Percentiles rank a stretch among this genome's conserved stretches.
phyloP scores from a whole-genome alignment of 2,888 invertebrate genomes.

The Encarsia formosa region DNA sequence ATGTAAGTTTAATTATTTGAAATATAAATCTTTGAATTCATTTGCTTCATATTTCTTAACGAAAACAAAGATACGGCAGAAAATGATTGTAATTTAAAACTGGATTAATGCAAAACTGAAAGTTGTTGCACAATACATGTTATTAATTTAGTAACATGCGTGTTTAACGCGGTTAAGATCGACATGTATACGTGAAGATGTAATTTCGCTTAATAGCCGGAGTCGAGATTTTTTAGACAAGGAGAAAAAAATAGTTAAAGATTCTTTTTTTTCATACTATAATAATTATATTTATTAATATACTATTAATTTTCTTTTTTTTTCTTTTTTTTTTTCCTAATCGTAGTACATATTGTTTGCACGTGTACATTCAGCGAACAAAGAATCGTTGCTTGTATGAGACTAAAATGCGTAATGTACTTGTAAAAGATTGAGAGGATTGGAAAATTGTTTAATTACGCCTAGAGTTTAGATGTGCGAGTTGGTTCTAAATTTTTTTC shows the following conservation, averaged over 20 bases:
- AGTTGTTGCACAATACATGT: constrained; percentile 1
- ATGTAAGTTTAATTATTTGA: constrained; percentile 16
- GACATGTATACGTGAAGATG: not conserved
- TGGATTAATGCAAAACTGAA: constrained; percentile 4
- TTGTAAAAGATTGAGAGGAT: constrained; percentile 19
- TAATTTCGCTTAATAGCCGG: not conserved
- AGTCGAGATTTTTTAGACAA: constrained; percentile 3
- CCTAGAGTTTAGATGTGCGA: constrained; percentile 19
- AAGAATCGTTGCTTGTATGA: constrained; percentile 22
- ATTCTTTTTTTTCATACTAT: constrained; percentile 18
- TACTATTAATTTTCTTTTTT: constrained; percentile 20
- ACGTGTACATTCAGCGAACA: constrained; percentile 41
- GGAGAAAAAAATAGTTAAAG: constrained; percentile 25
- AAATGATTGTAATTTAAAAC: constrained; percentile 6
- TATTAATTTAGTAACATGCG: constrained; percentile 6
- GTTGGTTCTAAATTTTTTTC: constrained; percentile 10
- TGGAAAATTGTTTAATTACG: constrained; percentile 19
- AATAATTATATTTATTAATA: constrained; percentile 7
- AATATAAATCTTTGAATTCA: constrained; percentile 2
- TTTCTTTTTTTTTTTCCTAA: no score
- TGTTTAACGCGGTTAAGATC: not conserved
- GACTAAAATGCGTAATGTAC: constrained; percentile 20
- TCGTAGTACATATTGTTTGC: constrained; percentile 36
- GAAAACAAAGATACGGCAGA: constrained; percentile 1
- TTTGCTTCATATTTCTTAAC: constrained; percentile 6